Evolutionary conservation across 2,888 invertebrate genomes (phyloP).

Genomic region (Drosophila meridiana): DNA sequence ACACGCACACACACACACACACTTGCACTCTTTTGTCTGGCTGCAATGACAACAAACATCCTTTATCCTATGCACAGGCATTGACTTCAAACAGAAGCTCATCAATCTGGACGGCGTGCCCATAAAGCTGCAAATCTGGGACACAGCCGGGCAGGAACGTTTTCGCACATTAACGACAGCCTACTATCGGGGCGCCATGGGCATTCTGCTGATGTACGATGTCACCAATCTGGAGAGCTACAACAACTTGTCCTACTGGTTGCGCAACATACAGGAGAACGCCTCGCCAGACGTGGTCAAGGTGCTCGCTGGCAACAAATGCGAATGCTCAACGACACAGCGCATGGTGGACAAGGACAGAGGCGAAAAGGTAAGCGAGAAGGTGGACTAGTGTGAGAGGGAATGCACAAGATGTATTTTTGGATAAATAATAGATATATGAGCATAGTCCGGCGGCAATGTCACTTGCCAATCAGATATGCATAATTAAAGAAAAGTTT

Average conservation of each 20-base stretch:
- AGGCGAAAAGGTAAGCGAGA: constrained; percentile 90
- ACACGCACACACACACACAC: neutral
- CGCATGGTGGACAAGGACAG: constrained; percentile 92
- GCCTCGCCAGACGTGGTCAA: constrained; percentile 94
- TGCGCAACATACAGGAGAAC: constrained; percentile 96
- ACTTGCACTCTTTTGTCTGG: constrained; percentile 26
- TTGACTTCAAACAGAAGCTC: constrained; percentile 95
- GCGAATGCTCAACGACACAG: constrained; percentile 90
- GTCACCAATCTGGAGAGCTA: constrained; percentile 96
- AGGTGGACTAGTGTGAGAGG: neutral
- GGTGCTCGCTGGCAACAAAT: constrained; percentile 94
- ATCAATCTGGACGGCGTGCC: constrained; percentile 94
- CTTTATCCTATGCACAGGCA: constrained; percentile 86
- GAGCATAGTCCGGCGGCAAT: neutral
- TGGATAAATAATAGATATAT: neutral
- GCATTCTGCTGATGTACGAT: constrained; percentile 95
- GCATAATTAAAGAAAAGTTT: neutral
- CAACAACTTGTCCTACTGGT: constrained; percentile 95
- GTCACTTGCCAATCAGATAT: neutral
- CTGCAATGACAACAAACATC: constrained; percentile 19
- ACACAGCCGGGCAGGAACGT: constrained; percentile 90
- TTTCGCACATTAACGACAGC: constrained; percentile 93
- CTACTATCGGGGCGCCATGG: constrained; percentile 96
- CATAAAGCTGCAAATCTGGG: constrained; percentile 91
- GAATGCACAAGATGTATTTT: neutral